These are phyloP conservation scores for Meleagris gallopavo DNA, from an alignment of 2,113 vertebrate genomes.

Conservation along the genomic window DNA sequence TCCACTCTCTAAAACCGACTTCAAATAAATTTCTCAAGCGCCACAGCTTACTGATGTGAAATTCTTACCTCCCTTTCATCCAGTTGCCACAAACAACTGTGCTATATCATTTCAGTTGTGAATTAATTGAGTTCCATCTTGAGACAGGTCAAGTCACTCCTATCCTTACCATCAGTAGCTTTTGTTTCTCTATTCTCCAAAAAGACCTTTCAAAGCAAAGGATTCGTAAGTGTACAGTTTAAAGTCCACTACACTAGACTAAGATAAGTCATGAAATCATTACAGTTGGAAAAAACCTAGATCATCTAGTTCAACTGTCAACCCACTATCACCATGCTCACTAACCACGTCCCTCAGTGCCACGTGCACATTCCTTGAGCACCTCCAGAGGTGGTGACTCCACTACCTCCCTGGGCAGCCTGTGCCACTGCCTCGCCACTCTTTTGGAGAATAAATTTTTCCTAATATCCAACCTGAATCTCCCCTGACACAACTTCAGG, in stretches of 20 bases:
- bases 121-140: constrained; percentile 1
- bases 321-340: too few relatives aligned
- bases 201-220: neutral
- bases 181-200: neutral
- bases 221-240: neutral
- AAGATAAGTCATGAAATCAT: neutral
- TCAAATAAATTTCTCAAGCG: constrained; percentile 13
- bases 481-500: too few relatives aligned
- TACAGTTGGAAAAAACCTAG: too few relatives aligned
- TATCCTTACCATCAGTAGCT: neutral
- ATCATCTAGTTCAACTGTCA: too few relatives aligned
- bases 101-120: neutral
- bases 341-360: too few relatives aligned
- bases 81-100: neutral
- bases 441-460: too few relatives aligned
- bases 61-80: neutral
- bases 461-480: too few relatives aligned
- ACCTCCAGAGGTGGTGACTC: too few relatives aligned
- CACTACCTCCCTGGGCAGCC: too few relatives aligned
- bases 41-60: neutral
- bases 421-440: too few relatives aligned
- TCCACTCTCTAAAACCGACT: neutral
- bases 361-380: too few relatives aligned
- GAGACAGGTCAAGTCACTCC: neutral
- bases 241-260: neutral